These are phyloP conservation scores for Caranx melampygus DNA, from an alignment of 2,113 vertebrate genomes.

Conservation along the genomic window DNA sequence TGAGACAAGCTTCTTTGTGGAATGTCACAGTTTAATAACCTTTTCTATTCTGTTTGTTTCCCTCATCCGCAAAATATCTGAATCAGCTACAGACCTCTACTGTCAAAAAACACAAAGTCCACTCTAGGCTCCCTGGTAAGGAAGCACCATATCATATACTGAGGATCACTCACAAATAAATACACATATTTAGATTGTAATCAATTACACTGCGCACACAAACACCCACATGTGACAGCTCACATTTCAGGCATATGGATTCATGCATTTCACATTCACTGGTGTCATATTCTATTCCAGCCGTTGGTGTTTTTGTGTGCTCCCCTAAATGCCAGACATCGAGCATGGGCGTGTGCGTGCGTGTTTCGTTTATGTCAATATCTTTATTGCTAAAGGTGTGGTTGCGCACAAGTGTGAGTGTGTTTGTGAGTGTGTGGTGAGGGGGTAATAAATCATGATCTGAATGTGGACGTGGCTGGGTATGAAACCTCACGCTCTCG, in stretches of 20 bases:
- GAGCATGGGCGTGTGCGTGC: constrained; percentile 1
- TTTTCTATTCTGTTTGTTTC: constrained; percentile 40
- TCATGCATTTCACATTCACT: constrained; percentile 2
- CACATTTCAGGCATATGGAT: constrained; percentile 44
- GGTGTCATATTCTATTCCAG: constrained; percentile 31
- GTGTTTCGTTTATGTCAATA: constrained; percentile 42
- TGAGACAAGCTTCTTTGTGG: constrained; percentile 5
- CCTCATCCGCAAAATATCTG: constrained; percentile 45
- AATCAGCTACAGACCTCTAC: constrained; percentile 26
- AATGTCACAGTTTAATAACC: constrained; percentile 38
- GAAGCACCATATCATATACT: constrained; percentile 10
- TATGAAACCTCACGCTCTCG: constrained; percentile 72
- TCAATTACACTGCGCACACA: constrained; percentile 41
- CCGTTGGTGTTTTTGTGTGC: constrained; percentile 31
- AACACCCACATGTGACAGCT: constrained; percentile 48
- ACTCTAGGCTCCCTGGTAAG: background rate
- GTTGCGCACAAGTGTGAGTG: constrained; percentile 25
- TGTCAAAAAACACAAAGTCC: background rate
- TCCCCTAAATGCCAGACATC: constrained; percentile 67
- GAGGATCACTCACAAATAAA: constrained; percentile 34
- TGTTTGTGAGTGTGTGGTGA: constrained; percentile 46
- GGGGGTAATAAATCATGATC: constrained; percentile 81
- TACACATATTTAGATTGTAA: constrained; percentile 36
- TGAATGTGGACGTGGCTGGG: constrained; percentile 68
- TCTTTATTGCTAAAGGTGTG: constrained; percentile 51